Conservation (phyloP, 2,888 invertebrate genomes). For the Bimastos eiseni region DNA sequence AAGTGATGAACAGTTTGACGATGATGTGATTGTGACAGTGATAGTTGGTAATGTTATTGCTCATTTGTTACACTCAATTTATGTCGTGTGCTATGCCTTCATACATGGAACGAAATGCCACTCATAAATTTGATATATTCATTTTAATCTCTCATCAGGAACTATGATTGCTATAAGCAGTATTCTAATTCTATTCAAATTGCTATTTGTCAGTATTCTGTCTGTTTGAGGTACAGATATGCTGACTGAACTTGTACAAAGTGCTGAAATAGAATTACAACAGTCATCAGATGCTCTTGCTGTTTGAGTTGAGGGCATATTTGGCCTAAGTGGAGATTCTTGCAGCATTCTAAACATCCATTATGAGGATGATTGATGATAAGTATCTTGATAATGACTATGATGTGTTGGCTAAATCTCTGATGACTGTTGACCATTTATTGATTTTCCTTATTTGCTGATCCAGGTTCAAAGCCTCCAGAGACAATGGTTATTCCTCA, state of each 20-base stretch:
- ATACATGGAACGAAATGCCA: neutral
- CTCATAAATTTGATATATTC: neutral
- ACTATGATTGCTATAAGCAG: neutral
- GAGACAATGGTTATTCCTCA: slow-evolving; percentile 20
- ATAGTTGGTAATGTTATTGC: neutral
- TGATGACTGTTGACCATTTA: neutral
- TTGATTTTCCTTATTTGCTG: neutral
- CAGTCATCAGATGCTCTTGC: neutral
- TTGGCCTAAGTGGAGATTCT: neutral
- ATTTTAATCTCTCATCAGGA: neutral
- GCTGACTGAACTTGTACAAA: neutral
- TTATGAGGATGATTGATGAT: neutral
- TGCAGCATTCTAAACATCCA: neutral
- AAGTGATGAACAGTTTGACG: neutral
- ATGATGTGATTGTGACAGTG: neutral
- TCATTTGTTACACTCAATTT: neutral
- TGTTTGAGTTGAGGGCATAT: neutral
- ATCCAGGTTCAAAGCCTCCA: neutral
- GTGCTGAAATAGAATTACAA: neutral
- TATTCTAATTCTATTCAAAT: no score
- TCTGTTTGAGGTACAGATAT: neutral
- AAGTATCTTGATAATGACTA: neutral
- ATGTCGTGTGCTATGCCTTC: neutral
- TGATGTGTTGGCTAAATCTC: neutral
- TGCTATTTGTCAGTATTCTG: neutral